Evolutionary conservation across 1,140 invertebrate genomes (phyloP).

Genomic region (Helicoverpa zea): DNA sequence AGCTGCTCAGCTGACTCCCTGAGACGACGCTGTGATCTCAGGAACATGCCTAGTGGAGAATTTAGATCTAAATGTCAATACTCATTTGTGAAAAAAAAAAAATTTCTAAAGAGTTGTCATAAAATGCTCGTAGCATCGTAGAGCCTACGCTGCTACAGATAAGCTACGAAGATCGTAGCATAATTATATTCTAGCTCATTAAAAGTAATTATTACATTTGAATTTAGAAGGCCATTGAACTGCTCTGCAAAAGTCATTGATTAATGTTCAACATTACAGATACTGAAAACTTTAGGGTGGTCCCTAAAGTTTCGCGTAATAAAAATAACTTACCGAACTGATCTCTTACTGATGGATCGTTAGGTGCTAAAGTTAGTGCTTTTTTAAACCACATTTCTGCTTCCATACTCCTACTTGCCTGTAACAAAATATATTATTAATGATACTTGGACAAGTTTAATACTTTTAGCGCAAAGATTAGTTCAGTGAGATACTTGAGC

Average conservation of each 20-base stretch:
- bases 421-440: constrained; percentile 72
- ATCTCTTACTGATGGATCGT: constrained; percentile 89
- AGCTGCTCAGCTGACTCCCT: constrained; percentile 94
- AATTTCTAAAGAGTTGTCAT: too few species aligned
- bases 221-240: not conserved
- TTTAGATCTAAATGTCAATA: too few species aligned
- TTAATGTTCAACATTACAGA: not conserved
- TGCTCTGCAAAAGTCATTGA: constrained; percentile 1
- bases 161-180: not conserved
- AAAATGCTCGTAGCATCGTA: not conserved
- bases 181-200: not conserved
- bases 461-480: constrained; percentile 13
- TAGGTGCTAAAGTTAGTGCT: constrained; percentile 93
- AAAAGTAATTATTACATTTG: not conserved
- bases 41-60: constrained; percentile 92
- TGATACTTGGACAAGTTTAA: constrained; percentile 21
- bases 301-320: not conserved
- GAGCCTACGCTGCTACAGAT: not conserved
- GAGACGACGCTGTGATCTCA: constrained; percentile 91
- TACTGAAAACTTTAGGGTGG: not conserved
- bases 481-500: constrained; percentile 10
- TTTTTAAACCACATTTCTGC: constrained; percentile 96
- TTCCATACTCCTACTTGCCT: constrained; percentile 93
- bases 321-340: constrained; percentile 73
- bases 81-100: too few species aligned